Evolutionary conservation across 2,797 vertebrate genomes (phyloP).

Genomic region (Acomys russatus): DNA sequence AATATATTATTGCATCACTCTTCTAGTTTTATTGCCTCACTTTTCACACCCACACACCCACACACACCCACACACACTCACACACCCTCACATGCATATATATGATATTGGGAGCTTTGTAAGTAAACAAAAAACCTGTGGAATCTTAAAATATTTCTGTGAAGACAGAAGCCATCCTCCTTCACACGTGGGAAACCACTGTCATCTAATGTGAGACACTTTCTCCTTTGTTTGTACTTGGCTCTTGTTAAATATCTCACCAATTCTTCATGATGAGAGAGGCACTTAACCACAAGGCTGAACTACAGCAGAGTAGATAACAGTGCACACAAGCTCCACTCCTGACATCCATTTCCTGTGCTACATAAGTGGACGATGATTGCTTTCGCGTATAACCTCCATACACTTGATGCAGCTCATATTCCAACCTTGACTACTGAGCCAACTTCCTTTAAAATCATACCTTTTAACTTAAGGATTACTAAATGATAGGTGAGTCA

Average conservation of each 20-base stretch:
- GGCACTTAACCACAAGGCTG: background rate
- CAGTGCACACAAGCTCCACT: background rate
- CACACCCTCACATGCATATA: no score
- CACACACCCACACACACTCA: no score
- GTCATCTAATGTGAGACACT: background rate
- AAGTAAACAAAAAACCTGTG: background rate
- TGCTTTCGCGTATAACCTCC: conserved; percentile 13
- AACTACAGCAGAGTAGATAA: background rate
- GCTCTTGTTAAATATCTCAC: conserved; percentile 8
- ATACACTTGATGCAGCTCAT: conserved; percentile 20
- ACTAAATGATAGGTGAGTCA: conserved; percentile 17
- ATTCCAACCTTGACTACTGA: background rate
- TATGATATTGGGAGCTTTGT: background rate
- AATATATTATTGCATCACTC: background rate
- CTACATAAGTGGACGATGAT: background rate
- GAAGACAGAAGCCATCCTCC: background rate
- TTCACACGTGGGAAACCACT: background rate
- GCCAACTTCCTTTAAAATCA: conserved; percentile 38
- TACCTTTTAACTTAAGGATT: background rate
- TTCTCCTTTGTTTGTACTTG: conserved; percentile 16
- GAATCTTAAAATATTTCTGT: conserved; percentile 28
- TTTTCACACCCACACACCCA: background rate
- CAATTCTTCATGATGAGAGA: conserved; percentile 11
- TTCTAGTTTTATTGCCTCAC: background rate
- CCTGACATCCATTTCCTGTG: background rate